Conservation (phyloP, 2,888 invertebrate species). For the Drosophila recens region DNA sequence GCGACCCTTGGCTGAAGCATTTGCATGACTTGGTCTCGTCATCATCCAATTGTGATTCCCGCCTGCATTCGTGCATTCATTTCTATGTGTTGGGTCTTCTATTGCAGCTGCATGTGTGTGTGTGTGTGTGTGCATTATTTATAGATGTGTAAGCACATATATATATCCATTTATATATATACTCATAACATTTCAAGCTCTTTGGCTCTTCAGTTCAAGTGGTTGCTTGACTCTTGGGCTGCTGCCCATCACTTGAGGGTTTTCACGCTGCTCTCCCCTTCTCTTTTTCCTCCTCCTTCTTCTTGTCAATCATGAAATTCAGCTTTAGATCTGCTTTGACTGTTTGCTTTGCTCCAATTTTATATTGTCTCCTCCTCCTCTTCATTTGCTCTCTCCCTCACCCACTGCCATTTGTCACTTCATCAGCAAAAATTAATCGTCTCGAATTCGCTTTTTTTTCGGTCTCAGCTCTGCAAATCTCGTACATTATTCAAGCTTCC, state of each 20-base stretch:
- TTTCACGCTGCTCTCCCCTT: slow-evolving; percentile 48
- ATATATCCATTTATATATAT: slow-evolving; percentile 16
- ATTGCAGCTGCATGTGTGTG: slow-evolving; percentile 17
- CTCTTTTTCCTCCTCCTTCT: background rate
- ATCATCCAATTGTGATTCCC: slow-evolving; percentile 67
- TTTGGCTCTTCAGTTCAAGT: slow-evolving; percentile 66
- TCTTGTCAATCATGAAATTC: slow-evolving; percentile 50
- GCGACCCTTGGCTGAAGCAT: slow-evolving; percentile 57
- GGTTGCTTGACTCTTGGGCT: slow-evolving; percentile 67
- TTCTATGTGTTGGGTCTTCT: slow-evolving; percentile 18
- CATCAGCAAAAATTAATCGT: slow-evolving; percentile 70
- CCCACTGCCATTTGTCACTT: slow-evolving; percentile 57
- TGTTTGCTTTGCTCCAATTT: slow-evolving; percentile 61
- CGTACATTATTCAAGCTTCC: slow-evolving; percentile 58
- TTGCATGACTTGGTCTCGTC: slow-evolving; percentile 68
- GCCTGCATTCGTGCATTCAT: slow-evolving; percentile 35
- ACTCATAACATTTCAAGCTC: slow-evolving; percentile 40
- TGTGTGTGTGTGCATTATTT: slow-evolving; percentile 38
- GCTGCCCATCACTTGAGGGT: slow-evolving; percentile 68
- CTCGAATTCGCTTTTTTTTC: slow-evolving; percentile 56
- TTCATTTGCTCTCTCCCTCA: background rate
- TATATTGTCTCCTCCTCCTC: slow-evolving; percentile 5
- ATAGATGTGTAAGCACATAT: slow-evolving; percentile 22
- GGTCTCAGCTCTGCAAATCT: slow-evolving; percentile 54
- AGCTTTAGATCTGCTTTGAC: slow-evolving; percentile 44